Percentiles rank a stretch among this genome's conserved stretches.
Evolutionary conservation across 2,113 vertebrate genomes (phyloP).

Genomic region (Anthoscopus minutus): DNA sequence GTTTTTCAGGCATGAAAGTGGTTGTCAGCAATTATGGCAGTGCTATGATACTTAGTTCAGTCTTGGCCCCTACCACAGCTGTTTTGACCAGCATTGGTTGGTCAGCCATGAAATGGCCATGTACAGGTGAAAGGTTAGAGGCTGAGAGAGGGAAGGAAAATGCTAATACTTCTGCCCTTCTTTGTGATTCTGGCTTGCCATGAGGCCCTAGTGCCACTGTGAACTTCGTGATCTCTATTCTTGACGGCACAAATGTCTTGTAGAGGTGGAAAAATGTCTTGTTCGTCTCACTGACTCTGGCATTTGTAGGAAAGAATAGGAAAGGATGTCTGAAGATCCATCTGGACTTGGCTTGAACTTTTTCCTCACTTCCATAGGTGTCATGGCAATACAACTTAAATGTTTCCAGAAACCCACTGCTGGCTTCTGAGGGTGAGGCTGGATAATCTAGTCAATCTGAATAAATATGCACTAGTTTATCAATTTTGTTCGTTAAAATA

Average conservation of each 20-base stretch:
- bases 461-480: background rate
- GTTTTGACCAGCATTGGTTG: background rate
- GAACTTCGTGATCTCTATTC: background rate
- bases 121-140: background rate
- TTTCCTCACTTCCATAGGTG: background rate
- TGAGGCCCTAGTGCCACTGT: background rate
- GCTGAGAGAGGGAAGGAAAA: background rate
- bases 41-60: background rate
- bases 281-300: background rate
- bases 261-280: background rate
- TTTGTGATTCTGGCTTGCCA: background rate
- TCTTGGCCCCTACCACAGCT: background rate
- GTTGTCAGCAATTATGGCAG: background rate
- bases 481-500: background rate
- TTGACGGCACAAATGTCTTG: background rate
- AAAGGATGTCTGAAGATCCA: background rate
- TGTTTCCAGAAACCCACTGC: background rate
- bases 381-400: background rate
- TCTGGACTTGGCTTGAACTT: background rate
- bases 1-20: background rate
- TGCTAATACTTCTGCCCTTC: background rate
- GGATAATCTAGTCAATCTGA: background rate
- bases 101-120: background rate
- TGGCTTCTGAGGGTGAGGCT: background rate
- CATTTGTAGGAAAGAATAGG: background rate